Conservation (phyloP, 2,113 vertebrate species). For the Brevimyrus niger region DNA sequence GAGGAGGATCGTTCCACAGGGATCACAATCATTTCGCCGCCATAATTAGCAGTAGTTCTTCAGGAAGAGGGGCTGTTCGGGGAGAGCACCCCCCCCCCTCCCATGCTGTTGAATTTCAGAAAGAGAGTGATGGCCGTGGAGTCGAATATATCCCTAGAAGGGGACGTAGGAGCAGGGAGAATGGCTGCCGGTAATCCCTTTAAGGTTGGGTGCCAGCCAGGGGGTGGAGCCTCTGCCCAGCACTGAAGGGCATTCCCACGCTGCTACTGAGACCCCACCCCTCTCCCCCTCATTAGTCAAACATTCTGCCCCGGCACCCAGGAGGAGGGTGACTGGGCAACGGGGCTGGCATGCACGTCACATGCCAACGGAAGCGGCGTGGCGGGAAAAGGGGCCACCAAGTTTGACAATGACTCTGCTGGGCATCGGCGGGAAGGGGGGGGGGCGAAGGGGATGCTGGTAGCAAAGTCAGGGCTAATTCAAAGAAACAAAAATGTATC, state of each 20-base stretch:
- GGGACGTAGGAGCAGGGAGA: not conserved
- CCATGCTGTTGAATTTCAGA: not conserved
- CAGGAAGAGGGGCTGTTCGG: not conserved
- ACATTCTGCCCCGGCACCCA: not conserved
- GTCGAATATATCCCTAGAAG: not conserved
- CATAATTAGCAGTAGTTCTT: not conserved
- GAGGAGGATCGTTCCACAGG: not conserved
- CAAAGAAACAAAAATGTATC: not conserved
- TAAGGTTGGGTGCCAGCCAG: not conserved
- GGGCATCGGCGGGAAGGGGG: not conserved
- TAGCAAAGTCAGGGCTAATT: not conserved
- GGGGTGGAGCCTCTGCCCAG: not conserved
- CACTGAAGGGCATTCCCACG: not conserved
- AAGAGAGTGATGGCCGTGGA: not conserved
- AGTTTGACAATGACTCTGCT: not conserved
- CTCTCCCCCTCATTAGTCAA: not conserved
- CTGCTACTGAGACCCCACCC: not conserved
- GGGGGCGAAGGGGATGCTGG: not conserved
- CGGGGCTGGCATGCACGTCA: not conserved
- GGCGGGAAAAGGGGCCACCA: slow-evolving; percentile 21
- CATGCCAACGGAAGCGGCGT: not conserved
- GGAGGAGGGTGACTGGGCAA: not conserved
- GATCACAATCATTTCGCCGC: not conserved
- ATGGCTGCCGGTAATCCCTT: not conserved
- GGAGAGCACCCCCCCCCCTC: not conserved